Evolutionary conservation across 1,140 invertebrate genomes (phyloP).

Genomic region (Drosophila triauraria): DNA sequence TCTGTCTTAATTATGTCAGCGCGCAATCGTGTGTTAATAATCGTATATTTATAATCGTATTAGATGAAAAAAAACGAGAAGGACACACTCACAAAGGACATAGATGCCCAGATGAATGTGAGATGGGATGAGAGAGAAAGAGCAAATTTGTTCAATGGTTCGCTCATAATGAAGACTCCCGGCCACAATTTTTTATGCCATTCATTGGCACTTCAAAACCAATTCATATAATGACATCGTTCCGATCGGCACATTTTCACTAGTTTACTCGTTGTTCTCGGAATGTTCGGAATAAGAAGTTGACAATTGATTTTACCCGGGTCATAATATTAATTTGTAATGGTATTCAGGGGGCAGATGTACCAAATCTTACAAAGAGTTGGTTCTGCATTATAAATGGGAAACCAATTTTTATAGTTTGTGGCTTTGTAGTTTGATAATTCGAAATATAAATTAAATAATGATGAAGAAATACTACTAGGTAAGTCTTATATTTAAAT

Average conservation of each 20-base stretch:
- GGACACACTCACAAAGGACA: slow-evolving; percentile 54
- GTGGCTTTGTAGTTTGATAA: not conserved
- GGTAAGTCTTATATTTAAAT: too few relatives aligned
- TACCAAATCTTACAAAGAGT: not conserved
- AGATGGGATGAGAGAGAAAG: slow-evolving; percentile 6
- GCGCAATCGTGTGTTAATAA: slow-evolving; percentile 82
- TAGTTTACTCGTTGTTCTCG: slow-evolving; percentile 10
- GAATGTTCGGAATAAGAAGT: slow-evolving; percentile 18
- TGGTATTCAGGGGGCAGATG: slow-evolving; percentile 57
- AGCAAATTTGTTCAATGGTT: slow-evolving; percentile 78
- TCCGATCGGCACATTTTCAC: slow-evolving; percentile 29
- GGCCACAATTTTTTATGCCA: slow-evolving; percentile 68
- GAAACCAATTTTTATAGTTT: not conserved
- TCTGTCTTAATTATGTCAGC: slow-evolving; percentile 81
- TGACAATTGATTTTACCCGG: slow-evolving; percentile 64
- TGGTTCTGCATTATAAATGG: not conserved
- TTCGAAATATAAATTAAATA: too few relatives aligned
- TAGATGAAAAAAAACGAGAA: slow-evolving; percentile 44
- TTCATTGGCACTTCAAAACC: slow-evolving; percentile 72
- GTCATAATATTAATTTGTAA: slow-evolving; percentile 66
- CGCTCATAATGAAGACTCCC: slow-evolving; percentile 63
- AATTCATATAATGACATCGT: slow-evolving; percentile 62
- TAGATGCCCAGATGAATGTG: slow-evolving; percentile 8
- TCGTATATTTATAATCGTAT: slow-evolving; percentile 83
- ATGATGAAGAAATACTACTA: too few relatives aligned